Evolutionary conservation across 2,797 vertebrate genomes (phyloP), one percentile per base, ranked within the genome.

Genomic region (Eulemur mongoz): DNA sequence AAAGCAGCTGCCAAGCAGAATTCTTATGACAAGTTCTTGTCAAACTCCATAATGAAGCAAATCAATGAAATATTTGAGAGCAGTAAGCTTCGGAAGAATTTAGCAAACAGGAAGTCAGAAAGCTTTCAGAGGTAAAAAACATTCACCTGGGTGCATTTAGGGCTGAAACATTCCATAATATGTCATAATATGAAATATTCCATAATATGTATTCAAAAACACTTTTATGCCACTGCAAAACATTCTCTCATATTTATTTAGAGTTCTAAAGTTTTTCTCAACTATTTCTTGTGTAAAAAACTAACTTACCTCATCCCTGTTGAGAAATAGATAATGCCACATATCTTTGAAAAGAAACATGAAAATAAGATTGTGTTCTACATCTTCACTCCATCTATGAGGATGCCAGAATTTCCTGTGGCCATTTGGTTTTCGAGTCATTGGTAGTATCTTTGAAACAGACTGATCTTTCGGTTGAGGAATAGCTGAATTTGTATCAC

Each of bases 341-440:
- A 0, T 43, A 6, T 75, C 90, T 92, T 92, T 75, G 88, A 52
- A 70, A 95, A 93, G 32, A 50, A 38, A 92, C 89, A 92, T 89
- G 54, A 86, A 85, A 91, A 12, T 52, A 72, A 93, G 65, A 32
- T 54, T 59, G 20, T 85, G 38, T 82, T 52, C 80, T 84, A 22
- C 5, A 4, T 76, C 57, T 93, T 73, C 25, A 30, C n/a, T 54
- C 72, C 23, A 0, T 50, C 45, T 57, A 17, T 40, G 70, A 89
- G 75, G 57, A 86, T 70, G 15, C 9, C n/a, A 27, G 83, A 67
- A 88, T 93, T 72, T 82, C 32, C 23, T 67, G 2, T 50, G 76
- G 72, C 52, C 96, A 30, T 81, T 76, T 94, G 72, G n/a, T 89
- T 94, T 94, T 92, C 32, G 13, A 76, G 52, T 72, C 61, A 38